Conservation (phyloP, 1,140 invertebrate species). For the Camponotus vicinus region DNA sequence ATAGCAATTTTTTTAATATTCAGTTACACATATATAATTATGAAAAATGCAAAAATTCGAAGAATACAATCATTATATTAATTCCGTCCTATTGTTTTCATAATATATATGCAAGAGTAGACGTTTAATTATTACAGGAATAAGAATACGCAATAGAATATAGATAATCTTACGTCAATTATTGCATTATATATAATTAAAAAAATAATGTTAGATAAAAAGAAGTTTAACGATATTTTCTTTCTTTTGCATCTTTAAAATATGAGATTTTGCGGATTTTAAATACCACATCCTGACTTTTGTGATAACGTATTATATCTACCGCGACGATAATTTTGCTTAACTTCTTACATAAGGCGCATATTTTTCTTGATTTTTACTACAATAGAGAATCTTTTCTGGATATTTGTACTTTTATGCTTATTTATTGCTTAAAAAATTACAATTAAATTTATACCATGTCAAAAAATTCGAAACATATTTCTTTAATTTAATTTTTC, state of each 20-base stretch:
- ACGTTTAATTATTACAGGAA: slow-evolving; percentile 31
- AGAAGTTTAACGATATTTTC: not conserved
- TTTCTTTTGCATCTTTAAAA: not conserved
- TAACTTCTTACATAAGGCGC: not conserved
- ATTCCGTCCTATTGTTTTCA: slow-evolving; percentile 26
- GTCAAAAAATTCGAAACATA: not conserved
- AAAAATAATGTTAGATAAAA: not conserved
- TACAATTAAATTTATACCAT: not conserved
- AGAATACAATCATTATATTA: not conserved
- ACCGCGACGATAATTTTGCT: not conserved
- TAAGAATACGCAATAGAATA: not conserved
- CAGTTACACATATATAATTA: not conserved
- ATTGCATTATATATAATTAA: not conserved
- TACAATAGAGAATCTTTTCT: not conserved
- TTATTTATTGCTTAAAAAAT: slow-evolving; percentile 4
- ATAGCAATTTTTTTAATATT: slow-evolving; percentile 23
- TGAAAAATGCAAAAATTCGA: not conserved
- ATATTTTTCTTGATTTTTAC: not conserved
- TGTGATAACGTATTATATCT: not conserved
- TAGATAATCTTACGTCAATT: not conserved
- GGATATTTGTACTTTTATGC: not conserved
- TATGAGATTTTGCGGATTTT: not conserved
- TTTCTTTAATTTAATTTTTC: not conserved
- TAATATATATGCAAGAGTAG: not conserved
- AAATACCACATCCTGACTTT: slow-evolving; percentile 23